A percentile compares a stretch with the other conserved stretches of the same genome.
phyloP scores from a whole-genome alignment of 2,797 vertebrate genomes.

The Eleutherodactylus coqui region DNA sequence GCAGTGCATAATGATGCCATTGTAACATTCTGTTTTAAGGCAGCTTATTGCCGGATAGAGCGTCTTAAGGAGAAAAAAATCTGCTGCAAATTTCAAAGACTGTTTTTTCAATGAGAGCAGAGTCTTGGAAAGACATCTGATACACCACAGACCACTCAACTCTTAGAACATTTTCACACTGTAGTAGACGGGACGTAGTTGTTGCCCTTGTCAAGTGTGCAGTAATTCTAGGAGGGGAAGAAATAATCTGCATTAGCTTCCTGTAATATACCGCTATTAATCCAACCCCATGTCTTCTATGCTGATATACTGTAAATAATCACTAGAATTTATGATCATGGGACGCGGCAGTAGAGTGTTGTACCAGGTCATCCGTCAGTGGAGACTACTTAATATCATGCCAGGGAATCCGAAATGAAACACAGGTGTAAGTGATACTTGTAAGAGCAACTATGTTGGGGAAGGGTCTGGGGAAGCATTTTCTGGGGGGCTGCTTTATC shows the following conservation, averaged over 20 bases:
- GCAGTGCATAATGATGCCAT: constrained; percentile 59
- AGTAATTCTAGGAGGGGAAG: not conserved
- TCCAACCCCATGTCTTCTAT: not conserved
- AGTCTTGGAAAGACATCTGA: not conserved
- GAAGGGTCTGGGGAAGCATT: too few species aligned
- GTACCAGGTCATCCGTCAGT: too few species aligned
- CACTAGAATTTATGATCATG: not conserved
- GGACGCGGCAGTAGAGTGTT: not conserved
- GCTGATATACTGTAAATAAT: not conserved
- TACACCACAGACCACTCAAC: constrained; percentile 15
- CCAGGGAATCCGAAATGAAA: not conserved
- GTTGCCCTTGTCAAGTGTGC: not conserved
- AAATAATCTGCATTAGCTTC: not conserved
- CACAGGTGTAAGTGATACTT: not conserved
- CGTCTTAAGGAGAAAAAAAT: constrained; percentile 29
- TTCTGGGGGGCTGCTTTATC: too few species aligned
- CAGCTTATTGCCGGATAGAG: constrained; percentile 35
- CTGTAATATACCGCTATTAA: not conserved
- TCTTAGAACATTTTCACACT: constrained; percentile 7
- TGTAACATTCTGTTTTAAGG: constrained; percentile 54
- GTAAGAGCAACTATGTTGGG: not conserved
- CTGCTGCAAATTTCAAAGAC: constrained; percentile 20
- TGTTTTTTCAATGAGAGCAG: constrained; percentile 10
- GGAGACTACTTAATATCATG: not conserved
- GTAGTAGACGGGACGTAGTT: not conserved